Base-by-base conservation (phyloP, 2,797 vertebrate genomes). In the Triplophysa yarkandensis region DNA sequence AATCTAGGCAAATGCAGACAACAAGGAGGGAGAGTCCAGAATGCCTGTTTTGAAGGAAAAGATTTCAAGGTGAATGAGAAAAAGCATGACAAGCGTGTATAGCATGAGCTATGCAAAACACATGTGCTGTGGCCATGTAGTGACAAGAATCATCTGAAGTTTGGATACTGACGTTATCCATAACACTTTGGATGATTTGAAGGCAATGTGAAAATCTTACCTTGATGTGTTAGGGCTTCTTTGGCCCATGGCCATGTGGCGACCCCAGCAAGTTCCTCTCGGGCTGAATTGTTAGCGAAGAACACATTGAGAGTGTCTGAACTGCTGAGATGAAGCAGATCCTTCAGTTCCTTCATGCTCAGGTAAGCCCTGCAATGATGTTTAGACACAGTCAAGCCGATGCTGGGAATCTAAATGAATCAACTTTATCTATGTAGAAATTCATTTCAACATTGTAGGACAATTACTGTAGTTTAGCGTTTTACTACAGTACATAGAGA, bases 171-270 rank as follows among this genome's bases (percentile, higher is more conserved):
- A 64, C 30, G 27, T 39, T 62, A 43, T 50, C 27, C 39, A n/a
- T n/a, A n/a, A n/a, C n/a, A 50, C 16, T 17, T 34, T 6, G 32
- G 32, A 34, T 34, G 32, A 14, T 41, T 16, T 41, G 13, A 41
- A 41, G 4, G 13, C 3, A 41, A 64, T 19, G n/a, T 32, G 4
- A 6, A 65, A 14, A 48, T 79, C 89, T 90, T 85, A 97, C 97
- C 97, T 83, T 96, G 92, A 80, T 95, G 93, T 63, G 88, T 95
- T 1, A 97, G 90, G 34, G 98, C 95, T 72, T 99, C 96, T 79
- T 99, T 99, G 25, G 96, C 95, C 98, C 98, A 99, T 0, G 98
- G 98, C 98, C 97, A 99, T 34, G 96, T 99, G 30, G 97, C 98
- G 65, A 95, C 92, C 76, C 98, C 98, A 34, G 95, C 96, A 82